A percentile compares a stretch with the other conserved stretches of the same genome.
These are phyloP conservation scores for Agrotis puta DNA, from an alignment of 2,888 invertebrate genomes.

Conservation along the genomic window DNA sequence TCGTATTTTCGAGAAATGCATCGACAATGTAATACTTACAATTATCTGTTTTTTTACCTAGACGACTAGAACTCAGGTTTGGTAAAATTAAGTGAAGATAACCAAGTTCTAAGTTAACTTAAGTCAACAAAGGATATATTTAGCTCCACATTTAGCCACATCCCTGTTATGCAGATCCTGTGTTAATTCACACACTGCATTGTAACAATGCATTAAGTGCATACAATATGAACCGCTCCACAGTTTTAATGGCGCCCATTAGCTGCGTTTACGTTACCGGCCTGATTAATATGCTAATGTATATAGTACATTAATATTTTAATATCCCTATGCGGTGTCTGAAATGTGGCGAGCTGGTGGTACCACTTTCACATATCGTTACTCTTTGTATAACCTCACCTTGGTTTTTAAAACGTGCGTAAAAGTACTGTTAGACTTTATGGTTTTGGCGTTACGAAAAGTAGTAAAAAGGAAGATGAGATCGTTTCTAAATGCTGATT, in stretches of 20 bases:
- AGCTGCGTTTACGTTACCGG: slow-evolving; percentile 79
- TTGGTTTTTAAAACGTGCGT: slow-evolving; percentile 44
- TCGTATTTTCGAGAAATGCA: too few species aligned
- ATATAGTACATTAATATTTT: slow-evolving; percentile 76
- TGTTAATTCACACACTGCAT: slow-evolving; percentile 58
- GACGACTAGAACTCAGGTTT: too few species aligned
- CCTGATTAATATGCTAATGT: slow-evolving; percentile 82
- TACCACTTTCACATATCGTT: slow-evolving; percentile 67
- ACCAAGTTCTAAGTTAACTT: slow-evolving; percentile 1
- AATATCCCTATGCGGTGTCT: slow-evolving; percentile 72
- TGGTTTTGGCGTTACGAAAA: slow-evolving; percentile 22
- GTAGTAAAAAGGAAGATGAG: neutral
- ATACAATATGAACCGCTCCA: slow-evolving; percentile 80
- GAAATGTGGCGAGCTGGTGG: slow-evolving; percentile 41
- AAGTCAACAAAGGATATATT: slow-evolving; percentile 27
- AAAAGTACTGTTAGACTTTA: slow-evolving; percentile 55
- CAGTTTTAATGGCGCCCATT: slow-evolving; percentile 82
- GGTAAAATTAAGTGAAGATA: neutral
- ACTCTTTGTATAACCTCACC: slow-evolving; percentile 55
- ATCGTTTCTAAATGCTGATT: neutral
- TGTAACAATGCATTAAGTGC: slow-evolving; percentile 76
- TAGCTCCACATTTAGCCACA: slow-evolving; percentile 45
- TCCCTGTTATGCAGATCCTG: slow-evolving; percentile 54
- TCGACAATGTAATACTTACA: too few species aligned
- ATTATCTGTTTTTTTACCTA: too few species aligned